Percentiles rank a stretch among this genome's conserved stretches.
Evolutionary conservation across 2,888 invertebrate species (phyloP).

Genomic region (Amblyjoppa proteus): DNA sequence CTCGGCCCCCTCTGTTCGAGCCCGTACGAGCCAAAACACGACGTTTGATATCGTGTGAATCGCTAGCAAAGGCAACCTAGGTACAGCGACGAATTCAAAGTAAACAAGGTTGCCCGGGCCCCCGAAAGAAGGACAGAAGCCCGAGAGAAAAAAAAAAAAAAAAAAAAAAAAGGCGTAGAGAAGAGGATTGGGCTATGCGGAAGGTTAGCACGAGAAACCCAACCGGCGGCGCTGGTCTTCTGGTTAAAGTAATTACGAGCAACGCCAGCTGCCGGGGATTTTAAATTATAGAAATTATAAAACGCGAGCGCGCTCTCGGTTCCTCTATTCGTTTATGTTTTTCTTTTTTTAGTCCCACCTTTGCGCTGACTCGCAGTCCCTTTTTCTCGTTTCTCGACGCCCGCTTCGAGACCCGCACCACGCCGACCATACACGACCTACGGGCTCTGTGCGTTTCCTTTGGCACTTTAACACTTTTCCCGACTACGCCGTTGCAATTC

Average conservation of each 20-base stretch:
- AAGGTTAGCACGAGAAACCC: slow-evolving; percentile 63
- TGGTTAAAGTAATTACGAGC: slow-evolving; percentile 85
- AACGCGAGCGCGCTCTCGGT: slow-evolving; percentile 77
- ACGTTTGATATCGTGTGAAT: slow-evolving; percentile 76
- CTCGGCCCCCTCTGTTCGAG: not conserved
- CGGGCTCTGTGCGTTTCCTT: slow-evolving; percentile 63
- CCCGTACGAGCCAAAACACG: slow-evolving; percentile 36
- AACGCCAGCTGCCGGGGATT: slow-evolving; percentile 84
- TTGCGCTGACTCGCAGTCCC: slow-evolving; percentile 50
- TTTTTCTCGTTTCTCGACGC: slow-evolving; percentile 50
- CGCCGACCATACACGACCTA: slow-evolving; percentile 43
- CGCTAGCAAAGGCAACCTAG: slow-evolving; percentile 72
- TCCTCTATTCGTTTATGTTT: slow-evolving; percentile 65
- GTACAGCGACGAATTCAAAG: slow-evolving; percentile 67
- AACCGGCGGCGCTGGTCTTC: slow-evolving; percentile 76
- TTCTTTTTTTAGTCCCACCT: slow-evolving; percentile 59
- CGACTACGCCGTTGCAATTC: slow-evolving; percentile 63
- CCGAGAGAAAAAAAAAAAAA: slow-evolving; percentile 58
- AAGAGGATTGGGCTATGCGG: slow-evolving; percentile 45
- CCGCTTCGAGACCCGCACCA: not conserved
- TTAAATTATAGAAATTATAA: slow-evolving; percentile 85
- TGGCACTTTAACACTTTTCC: slow-evolving; percentile 67
- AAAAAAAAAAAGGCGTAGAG: slow-evolving; percentile 48
- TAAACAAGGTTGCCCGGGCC: slow-evolving; percentile 63
- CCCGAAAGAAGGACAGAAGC: slow-evolving; percentile 59